Evolutionary conservation across 1,140 invertebrate species (phyloP).

Genomic region (Sinella curviseta): DNA sequence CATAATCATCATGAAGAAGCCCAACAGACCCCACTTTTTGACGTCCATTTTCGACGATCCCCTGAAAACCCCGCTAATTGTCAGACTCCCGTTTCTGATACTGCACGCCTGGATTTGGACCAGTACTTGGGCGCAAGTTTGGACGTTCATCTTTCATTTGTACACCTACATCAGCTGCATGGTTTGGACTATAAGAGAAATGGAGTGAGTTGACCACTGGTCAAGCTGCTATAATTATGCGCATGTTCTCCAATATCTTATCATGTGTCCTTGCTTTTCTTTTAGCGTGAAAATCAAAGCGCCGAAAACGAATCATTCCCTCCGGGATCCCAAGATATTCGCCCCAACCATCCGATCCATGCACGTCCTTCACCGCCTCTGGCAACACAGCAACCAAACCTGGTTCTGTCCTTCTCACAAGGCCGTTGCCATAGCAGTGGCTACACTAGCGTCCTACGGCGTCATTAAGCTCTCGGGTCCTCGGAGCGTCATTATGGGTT

Average conservation of each 20-base stretch:
- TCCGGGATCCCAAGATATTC: background rate
- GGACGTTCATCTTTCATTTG: background rate
- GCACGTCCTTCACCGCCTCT: background rate
- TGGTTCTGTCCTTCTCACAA: slow-evolving; percentile 20
- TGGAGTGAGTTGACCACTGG: slow-evolving; percentile 8
- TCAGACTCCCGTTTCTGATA: background rate
- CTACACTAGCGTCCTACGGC: background rate
- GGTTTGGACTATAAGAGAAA: background rate
- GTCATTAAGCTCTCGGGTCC: background rate
- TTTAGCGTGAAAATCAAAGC: background rate
- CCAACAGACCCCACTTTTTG: background rate
- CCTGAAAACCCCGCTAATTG: background rate
- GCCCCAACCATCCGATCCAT: background rate
- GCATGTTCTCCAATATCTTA: background rate
- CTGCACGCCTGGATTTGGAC: background rate
- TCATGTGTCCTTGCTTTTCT: too few relatives aligned
- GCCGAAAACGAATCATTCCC: background rate
- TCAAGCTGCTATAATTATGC: background rate
- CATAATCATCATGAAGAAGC: background rate
- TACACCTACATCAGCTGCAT: slow-evolving; percentile 4
- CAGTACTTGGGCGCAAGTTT: slow-evolving; percentile 1
- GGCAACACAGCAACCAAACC: background rate
- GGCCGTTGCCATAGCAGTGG: background rate
- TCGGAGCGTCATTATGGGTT: background rate
- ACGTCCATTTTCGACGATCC: background rate